Evolutionary conservation across 1,140 invertebrate genomes (phyloP).

Genomic region (Sycobia sp.): DNA sequence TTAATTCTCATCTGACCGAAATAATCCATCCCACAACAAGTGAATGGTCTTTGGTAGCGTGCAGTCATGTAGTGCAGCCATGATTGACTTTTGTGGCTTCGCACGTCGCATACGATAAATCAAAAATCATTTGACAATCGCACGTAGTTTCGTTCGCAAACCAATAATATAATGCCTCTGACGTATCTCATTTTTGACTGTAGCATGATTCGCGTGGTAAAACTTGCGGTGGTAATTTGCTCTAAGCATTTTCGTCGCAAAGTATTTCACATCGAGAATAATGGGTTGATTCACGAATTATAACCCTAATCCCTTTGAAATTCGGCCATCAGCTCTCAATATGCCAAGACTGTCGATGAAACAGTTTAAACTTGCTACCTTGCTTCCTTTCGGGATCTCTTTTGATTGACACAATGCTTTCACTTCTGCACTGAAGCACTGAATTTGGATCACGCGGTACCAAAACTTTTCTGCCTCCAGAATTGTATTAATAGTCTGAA

Average conservation of each 20-base stretch:
- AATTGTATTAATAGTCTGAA: no score
- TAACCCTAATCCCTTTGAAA: fast-evolving
- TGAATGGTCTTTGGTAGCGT: slow-evolving; percentile 17
- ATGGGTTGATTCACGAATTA: neutral
- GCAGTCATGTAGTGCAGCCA: slow-evolving; percentile 39
- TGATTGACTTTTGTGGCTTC: slow-evolving; percentile 10
- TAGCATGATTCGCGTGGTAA: slow-evolving; percentile 32
- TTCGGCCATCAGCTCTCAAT: neutral
- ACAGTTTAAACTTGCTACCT: neutral
- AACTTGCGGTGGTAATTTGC: slow-evolving; percentile 29
- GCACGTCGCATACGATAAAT: neutral
- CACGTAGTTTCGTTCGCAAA: neutral
- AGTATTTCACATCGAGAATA: neutral
- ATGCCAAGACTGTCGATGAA: neutral
- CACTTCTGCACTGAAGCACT: neutral
- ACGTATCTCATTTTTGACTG: slow-evolving; percentile 34
- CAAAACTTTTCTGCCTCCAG: neutral
- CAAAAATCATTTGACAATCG: neutral
- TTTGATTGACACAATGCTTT: neutral
- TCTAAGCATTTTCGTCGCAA: neutral
- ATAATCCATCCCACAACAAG: neutral
- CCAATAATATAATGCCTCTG: neutral
- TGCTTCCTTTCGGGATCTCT: neutral
- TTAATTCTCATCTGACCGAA: slow-evolving; percentile 9
- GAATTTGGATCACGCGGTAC: neutral